Evolutionary conservation across 2,888 invertebrate species (phyloP).

Genomic region (Melipona beecheii): DNA sequence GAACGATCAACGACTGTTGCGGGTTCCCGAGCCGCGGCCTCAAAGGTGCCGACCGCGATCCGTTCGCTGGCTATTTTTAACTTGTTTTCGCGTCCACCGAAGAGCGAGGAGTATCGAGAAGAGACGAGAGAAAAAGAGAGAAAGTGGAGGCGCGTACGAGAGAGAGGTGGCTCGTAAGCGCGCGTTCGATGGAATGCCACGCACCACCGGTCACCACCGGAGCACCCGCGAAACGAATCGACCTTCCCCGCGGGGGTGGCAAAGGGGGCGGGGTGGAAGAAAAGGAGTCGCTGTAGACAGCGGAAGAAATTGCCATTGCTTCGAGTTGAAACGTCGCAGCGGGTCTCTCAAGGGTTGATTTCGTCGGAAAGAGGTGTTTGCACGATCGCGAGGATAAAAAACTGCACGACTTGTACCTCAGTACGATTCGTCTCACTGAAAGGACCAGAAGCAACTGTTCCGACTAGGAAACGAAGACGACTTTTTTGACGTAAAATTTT

Average conservation of each 20-base stretch:
- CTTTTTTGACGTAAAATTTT: no score
- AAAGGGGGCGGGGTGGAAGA: conserved; percentile 10
- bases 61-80: conserved; percentile 71
- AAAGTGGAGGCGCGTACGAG: conserved; percentile 13
- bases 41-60: conserved; percentile 75
- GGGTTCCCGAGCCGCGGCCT: conserved; percentile 63
- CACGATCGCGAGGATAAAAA: no score
- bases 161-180: conserved; percentile 49
- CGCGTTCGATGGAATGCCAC: conserved; percentile 70
- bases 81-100: conserved; percentile 68
- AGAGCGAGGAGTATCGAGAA: conserved; percentile 29
- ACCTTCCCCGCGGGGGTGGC: conserved; percentile 32
- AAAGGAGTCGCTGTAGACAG: conserved; percentile 4
- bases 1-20: conserved; percentile 74
- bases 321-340: neutral
- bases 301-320: conserved; percentile 6
- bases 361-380: no score
- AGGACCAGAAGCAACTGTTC: no score
- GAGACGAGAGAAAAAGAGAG: neutral
- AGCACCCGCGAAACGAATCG: conserved; percentile 67
- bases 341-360: neutral
- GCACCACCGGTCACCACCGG: conserved; percentile 63
- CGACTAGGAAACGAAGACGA: no score
- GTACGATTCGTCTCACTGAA: no score
- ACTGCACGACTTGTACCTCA: no score